Base-by-base conservation (phyloP, 1,140 invertebrate species). In the Papilio polyxenes region DNA sequence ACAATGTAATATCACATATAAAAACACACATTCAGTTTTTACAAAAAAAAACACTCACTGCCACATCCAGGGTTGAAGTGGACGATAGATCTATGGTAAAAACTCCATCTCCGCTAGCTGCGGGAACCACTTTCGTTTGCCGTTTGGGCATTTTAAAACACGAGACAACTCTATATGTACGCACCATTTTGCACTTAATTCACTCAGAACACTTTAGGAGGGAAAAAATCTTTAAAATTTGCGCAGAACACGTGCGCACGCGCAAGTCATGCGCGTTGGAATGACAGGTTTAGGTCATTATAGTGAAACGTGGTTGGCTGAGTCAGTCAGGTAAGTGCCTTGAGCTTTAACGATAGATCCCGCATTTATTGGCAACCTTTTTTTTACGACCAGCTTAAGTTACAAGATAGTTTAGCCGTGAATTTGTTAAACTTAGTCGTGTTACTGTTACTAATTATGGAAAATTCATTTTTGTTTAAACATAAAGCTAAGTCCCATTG, bases 211-310 rank as follows among this genome's bases (percentile, higher is more conserved):
- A 81, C 79, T 53, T 62, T 78, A 79, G 44, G 23, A 81, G 59
- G 83, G 83, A 83, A 72, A 82, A 82, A 69, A 56, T 51, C 74
- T 80, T 80, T 74, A 56, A 81, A 74, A 75, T 81, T 82, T 48
- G 56, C 82, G 78, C 77, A 15, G 69, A 51, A 20, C 49, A 81
- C 90, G 91, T 92, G 90, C 91, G 91, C 89, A 78, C 87, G 88
- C 88, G 89, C 87, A 89, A 81, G 81, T 83, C 80, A 85, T 81
- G 83, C 88, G 87, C 86, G 85, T 81, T 83, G 83, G 89, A 92
- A 92, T 92, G 92, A 93, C 91, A 91, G 89, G 87, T 90, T 90
- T 90, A 83, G 90, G 91, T 92, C 87, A 91, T 90, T 90, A 87
- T 86, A 87, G 88, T 87, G 86, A 88, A 89, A 87, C 84, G 85